These are phyloP conservation scores for Limonius californicus DNA, from an alignment of 1,140 invertebrate genomes.

Conservation along the genomic window DNA sequence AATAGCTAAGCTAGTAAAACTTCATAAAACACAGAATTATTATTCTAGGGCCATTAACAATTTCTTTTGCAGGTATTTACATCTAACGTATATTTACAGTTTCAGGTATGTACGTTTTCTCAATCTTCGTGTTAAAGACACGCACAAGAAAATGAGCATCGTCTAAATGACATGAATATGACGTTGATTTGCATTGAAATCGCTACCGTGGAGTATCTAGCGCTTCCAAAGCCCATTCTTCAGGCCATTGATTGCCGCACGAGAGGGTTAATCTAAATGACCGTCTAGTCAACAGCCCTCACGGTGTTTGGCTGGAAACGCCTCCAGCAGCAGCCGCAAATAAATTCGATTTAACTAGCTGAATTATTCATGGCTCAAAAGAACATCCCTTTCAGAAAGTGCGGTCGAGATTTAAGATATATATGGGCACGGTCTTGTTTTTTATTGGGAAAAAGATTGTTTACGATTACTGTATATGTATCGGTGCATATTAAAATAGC, in stretches of 20 bases:
- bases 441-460: constrained; percentile 1
- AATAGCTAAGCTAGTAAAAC: too few relatives aligned
- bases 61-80: too few relatives aligned
- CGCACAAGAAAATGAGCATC: background rate
- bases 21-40: background rate
- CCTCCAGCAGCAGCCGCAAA: constrained; percentile 8
- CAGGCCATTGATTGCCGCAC: background rate
- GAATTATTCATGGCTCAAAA: background rate
- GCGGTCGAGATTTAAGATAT: constrained; percentile 6
- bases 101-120: too few relatives aligned
- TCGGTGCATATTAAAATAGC: background rate
- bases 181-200: background rate
- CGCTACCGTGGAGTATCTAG: background rate
- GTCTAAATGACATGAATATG: background rate
- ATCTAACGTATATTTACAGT: too few relatives aligned
- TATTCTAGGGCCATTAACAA: too few relatives aligned
- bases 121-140: background rate
- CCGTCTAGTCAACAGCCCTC: constrained; percentile 9
- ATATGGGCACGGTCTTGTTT: background rate
- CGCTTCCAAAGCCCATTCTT: background rate
- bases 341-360: constrained; percentile 8
- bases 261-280: constrained; percentile 9
- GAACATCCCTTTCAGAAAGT: constrained; percentile 3
- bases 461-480: background rate
- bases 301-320: constrained; percentile 7